Evolutionary conservation across 2,113 vertebrate genomes (phyloP), one percentile per base, ranked within the genome.

Genomic region (Nesogale talazaci): DNA sequence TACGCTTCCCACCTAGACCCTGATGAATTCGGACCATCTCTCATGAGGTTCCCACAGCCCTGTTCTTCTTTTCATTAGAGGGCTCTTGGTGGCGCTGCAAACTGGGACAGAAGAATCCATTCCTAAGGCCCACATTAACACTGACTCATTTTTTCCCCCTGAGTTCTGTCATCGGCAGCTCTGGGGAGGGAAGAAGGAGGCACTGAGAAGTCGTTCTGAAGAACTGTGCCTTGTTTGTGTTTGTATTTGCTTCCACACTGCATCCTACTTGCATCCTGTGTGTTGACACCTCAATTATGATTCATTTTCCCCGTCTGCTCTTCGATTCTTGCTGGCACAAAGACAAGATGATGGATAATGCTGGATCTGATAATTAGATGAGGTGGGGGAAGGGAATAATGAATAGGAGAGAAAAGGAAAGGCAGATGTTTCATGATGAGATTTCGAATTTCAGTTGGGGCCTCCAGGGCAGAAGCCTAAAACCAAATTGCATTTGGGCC

Each of bases 221-320:
- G 97, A 98, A 98, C 98, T 98, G 97, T 76, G 92, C 97, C 97
- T 98, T 98, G 98, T 98, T 98, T 98, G 98, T 98, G 94, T 98
- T 98, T 97, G 97, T 98, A 84, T 98, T 97, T 97, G 95, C 96
- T 98, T 98, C 97, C 97, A 96, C 75, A 79, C 96, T 88, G 95
- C 96, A 97, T 97, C 96, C 98, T 98, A 97, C 98, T 98, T 97
- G 97, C 97, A 94, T 97, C 97, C 97, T 76, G 61, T 31, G 20
- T 96, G 96, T 96, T 97, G 95, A 98, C 97, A 97, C 97, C 96
- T 95, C 97, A 98, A 97, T 98, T 98, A 98, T 97, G 98, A 98
- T 97, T 98, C 98, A 98, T 98, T 98, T 98, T 97, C 96, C 97
- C 83, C 74, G 81, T 94, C 97, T 98, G 97, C 96, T 29, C 96